Percentiles rank a stretch among this genome's conserved stretches.
These are phyloP conservation scores for Phainopepla nitens DNA, from an alignment of 2,113 vertebrate species.

Conservation along the genomic window DNA sequence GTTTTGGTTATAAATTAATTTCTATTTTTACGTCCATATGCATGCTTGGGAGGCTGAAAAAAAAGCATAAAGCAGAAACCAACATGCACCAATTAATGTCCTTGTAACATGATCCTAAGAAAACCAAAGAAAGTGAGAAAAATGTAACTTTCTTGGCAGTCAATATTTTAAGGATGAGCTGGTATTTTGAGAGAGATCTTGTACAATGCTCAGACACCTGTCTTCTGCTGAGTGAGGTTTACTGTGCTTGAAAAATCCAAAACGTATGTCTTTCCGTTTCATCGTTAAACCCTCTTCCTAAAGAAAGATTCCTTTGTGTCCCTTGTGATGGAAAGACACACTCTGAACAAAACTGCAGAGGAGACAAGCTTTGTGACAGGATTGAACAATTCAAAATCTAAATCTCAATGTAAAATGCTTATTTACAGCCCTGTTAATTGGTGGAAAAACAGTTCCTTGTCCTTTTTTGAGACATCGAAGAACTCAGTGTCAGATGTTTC, in stretches of 20 bases:
- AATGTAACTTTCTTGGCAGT: not conserved
- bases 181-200: not conserved
- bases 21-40: not conserved
- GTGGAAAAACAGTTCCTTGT: not conserved
- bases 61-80: not conserved
- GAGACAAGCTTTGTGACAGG: not conserved
- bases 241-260: not conserved
- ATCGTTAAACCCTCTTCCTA: not conserved
- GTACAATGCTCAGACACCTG: not conserved
- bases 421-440: not conserved
- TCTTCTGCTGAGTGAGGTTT: not conserved
- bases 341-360: not conserved
- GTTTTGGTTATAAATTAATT: not conserved
- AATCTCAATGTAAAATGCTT: not conserved
- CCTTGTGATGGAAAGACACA: not conserved
- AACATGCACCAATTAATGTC: not conserved
- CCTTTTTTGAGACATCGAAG: not conserved
- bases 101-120: not conserved
- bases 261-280: not conserved
- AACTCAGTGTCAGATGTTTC: not conserved
- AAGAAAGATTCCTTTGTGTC: not conserved
- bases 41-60: not conserved
- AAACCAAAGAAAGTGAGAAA: not conserved
- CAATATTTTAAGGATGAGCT: not conserved
- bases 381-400: not conserved